These are phyloP conservation scores for Drosophila tripunctata DNA, from an alignment of 2,888 invertebrate species.

Conservation along the genomic window DNA sequence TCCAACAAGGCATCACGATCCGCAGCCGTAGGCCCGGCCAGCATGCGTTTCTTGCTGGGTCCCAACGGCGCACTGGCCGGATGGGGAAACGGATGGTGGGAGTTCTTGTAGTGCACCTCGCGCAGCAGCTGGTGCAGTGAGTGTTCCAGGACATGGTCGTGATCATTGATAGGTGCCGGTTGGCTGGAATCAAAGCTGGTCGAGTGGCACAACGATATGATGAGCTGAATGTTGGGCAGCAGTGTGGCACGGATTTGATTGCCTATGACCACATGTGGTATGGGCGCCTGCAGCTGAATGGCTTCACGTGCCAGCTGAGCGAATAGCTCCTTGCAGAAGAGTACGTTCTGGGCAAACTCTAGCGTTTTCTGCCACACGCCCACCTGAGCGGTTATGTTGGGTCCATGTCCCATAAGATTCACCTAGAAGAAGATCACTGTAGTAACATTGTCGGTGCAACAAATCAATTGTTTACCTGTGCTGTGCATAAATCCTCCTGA, in stretches of 20 bases:
- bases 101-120: slow-evolving; percentile 96
- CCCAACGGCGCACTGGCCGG: slow-evolving; percentile 97
- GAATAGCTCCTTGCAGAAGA: slow-evolving; percentile 98
- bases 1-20: slow-evolving; percentile 94
- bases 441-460: too few relatives aligned
- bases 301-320: slow-evolving; percentile 97
- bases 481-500: slow-evolving; percentile 94
- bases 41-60: slow-evolving; percentile 94
- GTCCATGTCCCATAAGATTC: slow-evolving; percentile 90
- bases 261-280: slow-evolving; percentile 98
- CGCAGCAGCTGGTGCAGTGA: slow-evolving; percentile 96
- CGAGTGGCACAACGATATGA: slow-evolving; percentile 96
- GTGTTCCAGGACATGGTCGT: slow-evolving; percentile 98
- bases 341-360: slow-evolving; percentile 98
- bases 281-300: slow-evolving; percentile 95
- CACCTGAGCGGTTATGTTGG: slow-evolving; percentile 87
- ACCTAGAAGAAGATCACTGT: slow-evolving; percentile 83
- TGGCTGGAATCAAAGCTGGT: slow-evolving; percentile 86
- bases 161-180: slow-evolving; percentile 87
- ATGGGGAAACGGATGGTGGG: slow-evolving; percentile 97
- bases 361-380: slow-evolving; percentile 97
- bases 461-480: slow-evolving; percentile 84
- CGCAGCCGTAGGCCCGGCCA: slow-evolving; percentile 95
- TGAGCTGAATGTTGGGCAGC: slow-evolving; percentile 95
- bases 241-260: slow-evolving; percentile 98